These are phyloP conservation scores for Sarcophaga caerulescens DNA, from an alignment of 2,888 invertebrate species.

Conservation along the genomic window DNA sequence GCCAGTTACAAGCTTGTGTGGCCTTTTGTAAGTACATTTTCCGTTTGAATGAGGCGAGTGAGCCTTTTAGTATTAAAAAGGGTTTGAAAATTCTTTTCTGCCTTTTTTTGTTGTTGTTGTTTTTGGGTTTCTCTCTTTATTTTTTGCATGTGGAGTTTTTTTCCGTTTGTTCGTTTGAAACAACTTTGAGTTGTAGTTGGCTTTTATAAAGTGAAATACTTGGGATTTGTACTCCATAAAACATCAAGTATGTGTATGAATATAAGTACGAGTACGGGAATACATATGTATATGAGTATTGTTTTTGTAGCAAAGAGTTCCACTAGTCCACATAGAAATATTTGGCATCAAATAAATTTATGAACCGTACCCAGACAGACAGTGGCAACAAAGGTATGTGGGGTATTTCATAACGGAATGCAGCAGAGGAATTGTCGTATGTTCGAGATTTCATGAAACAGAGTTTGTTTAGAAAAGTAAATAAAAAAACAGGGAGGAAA, in stretches of 20 bases:
- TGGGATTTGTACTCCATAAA: neutral
- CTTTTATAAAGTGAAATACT: conserved; percentile 13
- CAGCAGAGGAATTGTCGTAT: neutral
- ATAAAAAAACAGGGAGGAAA: no score
- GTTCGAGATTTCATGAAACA: neutral
- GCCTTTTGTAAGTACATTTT: neutral
- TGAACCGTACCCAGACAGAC: neutral
- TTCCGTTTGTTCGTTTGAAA: neutral
- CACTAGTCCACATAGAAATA: neutral
- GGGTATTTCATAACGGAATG: neutral
- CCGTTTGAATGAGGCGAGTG: no score
- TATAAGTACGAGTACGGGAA: no score
- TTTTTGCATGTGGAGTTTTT: neutral
- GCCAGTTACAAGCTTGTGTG: neutral
- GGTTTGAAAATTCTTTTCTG: no score
- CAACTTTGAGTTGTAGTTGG: conserved; percentile 14
- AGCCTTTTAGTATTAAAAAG: no score
- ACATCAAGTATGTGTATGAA: no score
- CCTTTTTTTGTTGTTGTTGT: no score
- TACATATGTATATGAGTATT: neutral
- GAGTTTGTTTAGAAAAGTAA: no score
- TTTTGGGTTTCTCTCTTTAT: neutral
- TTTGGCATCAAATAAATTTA: neutral
- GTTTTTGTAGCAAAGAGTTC: neutral
- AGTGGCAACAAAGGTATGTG: neutral